Conservation (phyloP, 1,140 invertebrate genomes). For the Aricia agestis region DNA sequence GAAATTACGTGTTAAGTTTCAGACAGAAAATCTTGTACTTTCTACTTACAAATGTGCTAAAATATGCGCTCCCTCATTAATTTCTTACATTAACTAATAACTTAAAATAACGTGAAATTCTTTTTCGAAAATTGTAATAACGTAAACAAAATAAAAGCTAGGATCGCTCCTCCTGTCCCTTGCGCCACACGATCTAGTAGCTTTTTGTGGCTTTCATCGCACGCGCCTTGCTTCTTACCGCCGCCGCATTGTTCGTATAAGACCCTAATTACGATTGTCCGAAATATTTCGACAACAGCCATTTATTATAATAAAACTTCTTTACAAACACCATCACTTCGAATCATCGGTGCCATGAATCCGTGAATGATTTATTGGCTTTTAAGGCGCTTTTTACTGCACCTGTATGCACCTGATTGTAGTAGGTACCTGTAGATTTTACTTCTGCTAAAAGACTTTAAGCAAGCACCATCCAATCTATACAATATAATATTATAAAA, state of each 20-base stretch:
- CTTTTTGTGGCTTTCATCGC: slow-evolving; percentile 59
- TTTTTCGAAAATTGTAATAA: no score
- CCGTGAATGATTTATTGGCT: slow-evolving; percentile 17
- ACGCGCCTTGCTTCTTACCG: slow-evolving; percentile 60
- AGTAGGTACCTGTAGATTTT: not conserved
- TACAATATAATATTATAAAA: no score
- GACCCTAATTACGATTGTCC: slow-evolving; percentile 71
- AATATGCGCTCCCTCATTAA: no score
- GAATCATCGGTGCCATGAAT: slow-evolving; percentile 14
- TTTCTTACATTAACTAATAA: no score
- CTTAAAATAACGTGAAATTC: no score
- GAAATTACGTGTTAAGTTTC: no score
- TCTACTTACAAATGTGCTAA: no score
- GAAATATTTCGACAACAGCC: slow-evolving; percentile 68
- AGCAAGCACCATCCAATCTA: no score
- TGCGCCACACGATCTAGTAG: slow-evolving; percentile 51
- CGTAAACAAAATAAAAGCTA: not conserved
- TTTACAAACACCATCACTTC: slow-evolving; percentile 38
- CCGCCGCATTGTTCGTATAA: slow-evolving; percentile 63
- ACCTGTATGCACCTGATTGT: not conserved
- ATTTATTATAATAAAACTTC: slow-evolving; percentile 64
- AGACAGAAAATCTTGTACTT: no score
- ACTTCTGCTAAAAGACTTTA: no score
- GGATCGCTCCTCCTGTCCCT: slow-evolving; percentile 30
- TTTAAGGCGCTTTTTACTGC: not conserved